Conservation (phyloP, 2,888 invertebrate genomes). For the Cinara cedri region DNA sequence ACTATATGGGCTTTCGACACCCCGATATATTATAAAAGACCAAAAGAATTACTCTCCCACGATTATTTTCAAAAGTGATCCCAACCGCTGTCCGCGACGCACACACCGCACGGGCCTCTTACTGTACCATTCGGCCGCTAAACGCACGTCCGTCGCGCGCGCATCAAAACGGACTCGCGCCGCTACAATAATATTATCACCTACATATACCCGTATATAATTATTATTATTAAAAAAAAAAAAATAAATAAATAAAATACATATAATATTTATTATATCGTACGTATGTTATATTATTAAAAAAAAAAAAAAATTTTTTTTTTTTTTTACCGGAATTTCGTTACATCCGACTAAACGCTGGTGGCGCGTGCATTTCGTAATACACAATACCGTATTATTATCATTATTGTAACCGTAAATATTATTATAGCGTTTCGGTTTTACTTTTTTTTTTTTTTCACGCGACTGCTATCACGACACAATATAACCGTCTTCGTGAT, state of each 20-base stretch:
- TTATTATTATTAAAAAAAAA: no score
- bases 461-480: no score
- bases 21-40: conserved; percentile 56
- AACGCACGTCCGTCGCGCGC: not conserved
- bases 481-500: no score
- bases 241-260: no score
- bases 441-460: not conserved
- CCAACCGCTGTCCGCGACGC: conserved; percentile 42
- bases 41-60: conserved; percentile 56
- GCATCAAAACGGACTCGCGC: not conserved
- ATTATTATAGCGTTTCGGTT: not conserved
- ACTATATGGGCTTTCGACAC: conserved; percentile 56
- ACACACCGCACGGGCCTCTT: conserved; percentile 8
- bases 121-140: not conserved
- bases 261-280: no score
- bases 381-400: no score
- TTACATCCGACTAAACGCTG: no score
- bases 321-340: no score
- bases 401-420: no score
- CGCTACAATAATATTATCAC: not conserved
- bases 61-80: conserved; percentile 57
- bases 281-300: not conserved
- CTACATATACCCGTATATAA: not conserved
- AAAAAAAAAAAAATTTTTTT: no score
- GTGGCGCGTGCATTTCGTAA: no score